Evolutionary conservation across 2,797 vertebrate genomes (phyloP), one percentile per base, ranked within the genome.

Genomic region (Fistularia tabacaria): DNA sequence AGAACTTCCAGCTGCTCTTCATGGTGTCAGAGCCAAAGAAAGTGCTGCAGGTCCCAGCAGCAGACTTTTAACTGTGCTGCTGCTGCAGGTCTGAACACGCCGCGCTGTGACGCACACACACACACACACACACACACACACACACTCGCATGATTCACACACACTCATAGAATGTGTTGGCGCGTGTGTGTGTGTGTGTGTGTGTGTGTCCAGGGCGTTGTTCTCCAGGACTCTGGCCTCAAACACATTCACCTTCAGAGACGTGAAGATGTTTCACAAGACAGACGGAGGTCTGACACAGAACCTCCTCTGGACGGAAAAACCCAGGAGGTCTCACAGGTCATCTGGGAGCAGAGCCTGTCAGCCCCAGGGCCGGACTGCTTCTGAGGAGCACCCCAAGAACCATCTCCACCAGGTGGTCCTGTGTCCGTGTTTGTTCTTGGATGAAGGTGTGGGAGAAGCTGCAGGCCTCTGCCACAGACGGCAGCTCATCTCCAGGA

Each of bases 191-290:
- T 10, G 42, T 43, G 42, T 43, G 6, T 11, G 25, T 25, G 25
- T 25, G 25, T 25, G 46, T 47, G 38, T 38, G 36, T 38, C 13
- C 43, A 14, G 53, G 53, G 53, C 43, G 53, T 55, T 55, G 53
- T 46, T 55, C 44, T 54, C 12, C 38, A 42, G 12, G 13, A 15
- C 36, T 53, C 8, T 40, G 25, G 7, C 11, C 36, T 13, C 43
- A 1, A 14, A 38, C 36, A 46, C n/a, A 7, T 53, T 14, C 11
- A 36, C 40, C 8, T 11, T 10, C 9, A 2, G 38, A 2, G 7
- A 49, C 36, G 7, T 8, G 11, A 37, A 38, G 10, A 38, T 2
- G 6, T 3, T 37, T 49, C 11, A 49, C 39, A 52, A n/a, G 9
- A 11, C 50, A 15, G 14, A 15, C 5, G 9, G 25, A 25, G 25